phyloP scores from a whole-genome alignment of 2,888 invertebrate genomes.

The Archips crataeganus region DNA sequence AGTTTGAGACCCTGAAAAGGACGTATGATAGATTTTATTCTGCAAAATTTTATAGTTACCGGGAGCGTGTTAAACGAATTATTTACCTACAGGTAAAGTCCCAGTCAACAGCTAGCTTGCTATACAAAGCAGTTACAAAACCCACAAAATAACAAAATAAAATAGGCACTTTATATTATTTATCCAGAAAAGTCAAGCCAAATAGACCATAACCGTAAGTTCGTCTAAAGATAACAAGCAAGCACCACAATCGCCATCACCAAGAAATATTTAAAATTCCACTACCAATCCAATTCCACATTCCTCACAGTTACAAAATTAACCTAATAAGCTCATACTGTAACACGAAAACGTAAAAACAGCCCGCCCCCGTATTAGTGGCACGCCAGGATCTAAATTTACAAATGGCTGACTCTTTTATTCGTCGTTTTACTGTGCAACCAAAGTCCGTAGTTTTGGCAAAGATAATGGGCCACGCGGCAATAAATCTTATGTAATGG shows the following conservation, averaged over 20 bases:
- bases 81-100: too few relatives aligned
- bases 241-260: not conserved
- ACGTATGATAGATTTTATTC: too few relatives aligned
- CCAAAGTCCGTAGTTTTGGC: slow-evolving; percentile 58
- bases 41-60: too few relatives aligned
- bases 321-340: slow-evolving; percentile 27
- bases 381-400: slow-evolving; percentile 53
- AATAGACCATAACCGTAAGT: not conserved
- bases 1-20: too few relatives aligned
- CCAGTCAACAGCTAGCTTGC: too few relatives aligned
- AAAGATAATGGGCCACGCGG: slow-evolving; percentile 67
- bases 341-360: slow-evolving; percentile 23
- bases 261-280: slow-evolving; percentile 9
- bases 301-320: slow-evolving; percentile 17
- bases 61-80: too few relatives aligned
- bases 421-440: slow-evolving; percentile 54
- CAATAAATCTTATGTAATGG: slow-evolving; percentile 70
- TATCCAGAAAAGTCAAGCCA: not conserved
- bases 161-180: not conserved
- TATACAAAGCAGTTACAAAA: too few relatives aligned
- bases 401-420: slow-evolving; percentile 60
- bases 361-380: slow-evolving; percentile 33
- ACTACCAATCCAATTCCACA: slow-evolving; percentile 1
- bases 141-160: not conserved
- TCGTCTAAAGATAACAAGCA: not conserved